phyloP scores from a whole-genome alignment of 1,140 invertebrate genomes.

The Aphidius ervi region DNA sequence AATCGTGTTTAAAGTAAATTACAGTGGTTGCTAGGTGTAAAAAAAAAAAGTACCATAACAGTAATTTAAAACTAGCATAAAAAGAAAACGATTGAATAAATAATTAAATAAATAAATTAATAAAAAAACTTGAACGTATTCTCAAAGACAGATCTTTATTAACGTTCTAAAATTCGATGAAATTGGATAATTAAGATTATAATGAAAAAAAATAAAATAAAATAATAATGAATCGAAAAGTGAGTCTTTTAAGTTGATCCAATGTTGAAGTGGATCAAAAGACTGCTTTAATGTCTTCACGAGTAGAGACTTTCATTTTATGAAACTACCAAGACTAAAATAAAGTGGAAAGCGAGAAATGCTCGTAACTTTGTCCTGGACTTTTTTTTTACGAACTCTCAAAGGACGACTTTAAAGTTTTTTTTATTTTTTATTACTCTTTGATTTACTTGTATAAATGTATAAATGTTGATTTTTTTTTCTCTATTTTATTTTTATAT shows the following conservation, averaged over 20 bases:
- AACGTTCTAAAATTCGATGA: no score
- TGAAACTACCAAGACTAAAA: background rate
- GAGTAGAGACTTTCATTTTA: conserved; percentile 11
- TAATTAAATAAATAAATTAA: no score
- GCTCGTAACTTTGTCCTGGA: background rate
- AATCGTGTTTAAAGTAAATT: no score
- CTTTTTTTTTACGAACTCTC: background rate
- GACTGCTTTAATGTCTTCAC: conserved; percentile 7
- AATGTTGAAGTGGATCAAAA: conserved; percentile 17
- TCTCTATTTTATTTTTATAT: conserved; percentile 10
- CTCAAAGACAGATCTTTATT: no score
- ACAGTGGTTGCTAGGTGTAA: no score
- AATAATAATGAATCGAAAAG: conserved; percentile 6
- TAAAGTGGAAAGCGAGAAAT: conserved; percentile 6
- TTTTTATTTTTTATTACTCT: background rate
- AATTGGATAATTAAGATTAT: background rate
- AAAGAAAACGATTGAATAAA: no score
- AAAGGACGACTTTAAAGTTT: background rate
- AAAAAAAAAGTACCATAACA: no score
- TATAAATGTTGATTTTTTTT: background rate
- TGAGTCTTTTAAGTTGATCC: conserved; percentile 12
- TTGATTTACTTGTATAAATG: background rate
- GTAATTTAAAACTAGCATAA: no score
- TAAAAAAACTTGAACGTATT: no score
- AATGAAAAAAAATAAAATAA: background rate